These are phyloP conservation scores for Rhineura floridana DNA, from an alignment of 2,113 vertebrate species.

Conservation along the genomic window DNA sequence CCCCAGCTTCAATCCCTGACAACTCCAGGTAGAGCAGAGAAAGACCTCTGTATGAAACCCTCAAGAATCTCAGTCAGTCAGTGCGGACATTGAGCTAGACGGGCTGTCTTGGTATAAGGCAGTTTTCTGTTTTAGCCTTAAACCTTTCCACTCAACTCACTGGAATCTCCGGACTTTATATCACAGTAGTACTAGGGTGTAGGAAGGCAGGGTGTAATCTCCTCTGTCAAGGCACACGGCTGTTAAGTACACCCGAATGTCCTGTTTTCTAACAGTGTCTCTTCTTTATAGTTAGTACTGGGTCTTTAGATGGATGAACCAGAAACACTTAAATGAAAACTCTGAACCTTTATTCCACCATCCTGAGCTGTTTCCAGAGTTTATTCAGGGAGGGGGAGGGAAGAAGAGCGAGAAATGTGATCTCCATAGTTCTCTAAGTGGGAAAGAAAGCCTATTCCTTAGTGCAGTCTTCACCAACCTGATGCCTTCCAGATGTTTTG, in stretches of 20 bases:
- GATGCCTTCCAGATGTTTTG: too few species aligned
- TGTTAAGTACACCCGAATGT: background rate
- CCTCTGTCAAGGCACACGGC: background rate
- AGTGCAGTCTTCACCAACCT: background rate
- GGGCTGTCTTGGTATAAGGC: background rate
- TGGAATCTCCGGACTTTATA: background rate
- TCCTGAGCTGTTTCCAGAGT: background rate
- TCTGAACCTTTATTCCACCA: background rate
- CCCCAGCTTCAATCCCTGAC: background rate
- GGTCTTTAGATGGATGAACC: background rate
- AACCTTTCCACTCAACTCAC: background rate
- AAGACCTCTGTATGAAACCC: background rate
- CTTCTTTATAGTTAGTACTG: background rate
- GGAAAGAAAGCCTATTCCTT: background rate
- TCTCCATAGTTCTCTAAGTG: slow-evolving; percentile 1
- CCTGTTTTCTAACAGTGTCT: background rate
- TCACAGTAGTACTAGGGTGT: background rate
- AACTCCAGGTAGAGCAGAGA: background rate
- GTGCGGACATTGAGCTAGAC: background rate
- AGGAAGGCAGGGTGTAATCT: background rate
- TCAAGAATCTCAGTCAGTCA: background rate
- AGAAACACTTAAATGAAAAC: background rate
- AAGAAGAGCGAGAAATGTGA: background rate
- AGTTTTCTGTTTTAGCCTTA: background rate
- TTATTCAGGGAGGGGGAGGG: background rate